Percentiles rank a stretch among this genome's conserved stretches.
These are phyloP conservation scores for Microchirus variegatus DNA, from an alignment of 2,797 vertebrate species.

Conservation along the genomic window DNA sequence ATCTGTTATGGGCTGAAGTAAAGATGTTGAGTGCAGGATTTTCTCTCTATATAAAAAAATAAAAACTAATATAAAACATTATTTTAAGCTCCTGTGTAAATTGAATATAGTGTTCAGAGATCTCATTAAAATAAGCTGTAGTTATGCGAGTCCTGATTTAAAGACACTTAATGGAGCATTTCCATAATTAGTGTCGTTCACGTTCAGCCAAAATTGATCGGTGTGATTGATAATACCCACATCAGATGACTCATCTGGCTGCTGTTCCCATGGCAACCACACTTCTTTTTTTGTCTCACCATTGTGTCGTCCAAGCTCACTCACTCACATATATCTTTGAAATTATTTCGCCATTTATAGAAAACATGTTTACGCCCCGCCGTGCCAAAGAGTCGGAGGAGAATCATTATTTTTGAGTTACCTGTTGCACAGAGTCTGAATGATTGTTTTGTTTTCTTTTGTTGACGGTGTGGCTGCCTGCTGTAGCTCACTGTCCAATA, in stretches of 20 bases:
- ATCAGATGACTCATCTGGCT: constrained; percentile 12
- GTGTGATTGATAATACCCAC: constrained; percentile 52
- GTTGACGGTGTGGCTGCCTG: constrained; percentile 10
- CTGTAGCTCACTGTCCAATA: constrained; percentile 1
- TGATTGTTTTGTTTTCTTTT: constrained; percentile 7
- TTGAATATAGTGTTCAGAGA: too few relatives aligned
- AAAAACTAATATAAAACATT: too few relatives aligned
- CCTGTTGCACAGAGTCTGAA: constrained; percentile 17
- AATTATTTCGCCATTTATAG: constrained; percentile 32
- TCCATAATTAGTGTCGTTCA: constrained; percentile 31
- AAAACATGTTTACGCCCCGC: neutral
- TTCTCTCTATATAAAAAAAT: too few relatives aligned
- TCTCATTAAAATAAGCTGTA: neutral
- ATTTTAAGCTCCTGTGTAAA: too few relatives aligned
- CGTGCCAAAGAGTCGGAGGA: neutral
- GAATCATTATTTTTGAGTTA: neutral
- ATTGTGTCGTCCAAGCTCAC: constrained; percentile 32
- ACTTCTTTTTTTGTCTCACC: constrained; percentile 23
- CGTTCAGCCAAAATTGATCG: constrained; percentile 42
- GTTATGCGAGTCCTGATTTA: neutral
- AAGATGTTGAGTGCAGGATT: too few relatives aligned
- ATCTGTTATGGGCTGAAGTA: too few relatives aligned
- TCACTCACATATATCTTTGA: constrained; percentile 25
- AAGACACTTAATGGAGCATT: constrained; percentile 11
- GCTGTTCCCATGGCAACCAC: constrained; percentile 58